Evolutionary conservation across 1,140 invertebrate genomes (phyloP), one percentile per base, ranked within the genome.

Genomic region (Ceratosolen fusciceps): DNA sequence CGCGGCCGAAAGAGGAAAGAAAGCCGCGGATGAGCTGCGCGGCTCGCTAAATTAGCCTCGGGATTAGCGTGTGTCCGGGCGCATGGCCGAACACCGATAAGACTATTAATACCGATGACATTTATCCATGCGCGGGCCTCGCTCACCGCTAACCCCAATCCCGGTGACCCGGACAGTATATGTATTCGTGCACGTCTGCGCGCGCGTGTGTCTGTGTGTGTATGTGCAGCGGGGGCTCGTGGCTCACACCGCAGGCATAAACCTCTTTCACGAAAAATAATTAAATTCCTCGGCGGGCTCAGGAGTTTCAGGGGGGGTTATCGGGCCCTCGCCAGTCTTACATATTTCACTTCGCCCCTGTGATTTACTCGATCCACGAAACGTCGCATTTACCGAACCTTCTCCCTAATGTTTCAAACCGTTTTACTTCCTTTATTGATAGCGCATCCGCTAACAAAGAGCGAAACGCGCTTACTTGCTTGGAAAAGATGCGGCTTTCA

Each of bases 51-150:
- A 88, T 88, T 88, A 88, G 85, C 86, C 86, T 86, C 84, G 81
- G 87, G 84, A 87, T 88, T 86, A 87, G 81, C 84, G 84, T 83
- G 85, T 85, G 86, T 87, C 86, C 83, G 85, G 85, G 85, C 84
- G 86, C 86, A 87, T 87, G 87, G 87, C 80, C 82, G 84, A 74
- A 80, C 81, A 79, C 86, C 85, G 87, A 88, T 88, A 88, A 87
- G 87, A 87, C 83, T 87, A 88, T 88, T 87, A 88, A 86, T 84
- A 81, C 76, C 72, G 39, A 75, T 67, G 76, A 76, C 83, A 87
- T 86, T 86, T 87, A 85, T 86, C 83, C 82, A 24, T 52, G 31
- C 43, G 47, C 43, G 10, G 5, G 58, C 14, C n/a, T 26, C 29
- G 34, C 58, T 21, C 14, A 14, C 21, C 71, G 58, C 26, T n/a